Conservation (phyloP, 2,797 vertebrate species). For the Helostoma temminkii region DNA sequence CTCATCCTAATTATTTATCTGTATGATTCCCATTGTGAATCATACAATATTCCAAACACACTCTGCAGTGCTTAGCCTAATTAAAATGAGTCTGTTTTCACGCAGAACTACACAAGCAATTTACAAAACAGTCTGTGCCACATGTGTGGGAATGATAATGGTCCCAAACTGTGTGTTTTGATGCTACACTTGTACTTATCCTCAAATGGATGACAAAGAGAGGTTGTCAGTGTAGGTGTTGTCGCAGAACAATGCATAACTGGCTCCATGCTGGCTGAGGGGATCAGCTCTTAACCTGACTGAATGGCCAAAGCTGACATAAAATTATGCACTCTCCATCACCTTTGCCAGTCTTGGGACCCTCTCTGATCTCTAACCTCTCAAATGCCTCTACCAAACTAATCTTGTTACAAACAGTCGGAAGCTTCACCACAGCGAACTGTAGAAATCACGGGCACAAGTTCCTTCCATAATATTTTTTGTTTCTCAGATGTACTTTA, state of each 20-base stretch:
- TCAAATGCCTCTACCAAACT: constrained; percentile 1
- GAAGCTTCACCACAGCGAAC: constrained; percentile 30
- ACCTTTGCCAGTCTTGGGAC: constrained; percentile 3
- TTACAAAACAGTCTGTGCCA: constrained; percentile 8
- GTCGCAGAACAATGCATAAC: not conserved
- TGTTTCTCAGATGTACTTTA: constrained; percentile 13
- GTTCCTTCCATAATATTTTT: constrained; percentile 48
- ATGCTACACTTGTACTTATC: constrained; percentile 1
- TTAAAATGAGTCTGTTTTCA: constrained; percentile 43
- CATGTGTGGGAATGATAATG: constrained; percentile 33
- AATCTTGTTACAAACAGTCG: not conserved
- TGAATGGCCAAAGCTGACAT: not conserved
- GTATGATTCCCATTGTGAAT: constrained; percentile 40
- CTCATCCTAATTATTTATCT: constrained; percentile 45
- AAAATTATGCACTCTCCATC: constrained; percentile 4
- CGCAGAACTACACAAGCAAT: constrained; percentile 23
- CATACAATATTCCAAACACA: constrained; percentile 38
- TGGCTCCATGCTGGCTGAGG: not conserved
- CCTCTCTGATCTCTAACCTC: constrained; percentile 24
- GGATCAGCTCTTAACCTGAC: constrained; percentile 7
- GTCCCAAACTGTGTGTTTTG: constrained; percentile 15
- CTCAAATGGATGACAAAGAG: not conserved
- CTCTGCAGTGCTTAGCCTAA: constrained; percentile 44
- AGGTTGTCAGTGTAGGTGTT: not conserved
- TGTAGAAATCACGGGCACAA: constrained; percentile 20